These are phyloP conservation scores for Metallyticus violacea DNA, from an alignment of 2,888 invertebrate species.

Conservation along the genomic window DNA sequence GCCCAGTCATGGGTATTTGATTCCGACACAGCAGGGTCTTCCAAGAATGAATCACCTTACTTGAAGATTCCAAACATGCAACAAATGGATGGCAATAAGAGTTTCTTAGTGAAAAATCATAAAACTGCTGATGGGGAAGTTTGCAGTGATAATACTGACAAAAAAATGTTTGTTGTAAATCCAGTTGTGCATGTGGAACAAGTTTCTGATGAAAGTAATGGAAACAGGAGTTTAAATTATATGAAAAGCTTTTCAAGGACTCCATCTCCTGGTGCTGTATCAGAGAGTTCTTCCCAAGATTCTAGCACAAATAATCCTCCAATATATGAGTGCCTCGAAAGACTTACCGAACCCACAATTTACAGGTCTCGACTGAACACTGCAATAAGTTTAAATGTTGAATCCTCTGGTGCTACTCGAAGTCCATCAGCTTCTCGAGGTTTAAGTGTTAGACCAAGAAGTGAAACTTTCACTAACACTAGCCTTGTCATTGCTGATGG, in stretches of 20 bases:
- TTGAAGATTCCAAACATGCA: constrained; percentile 29
- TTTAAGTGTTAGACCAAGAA: constrained; percentile 41
- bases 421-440: constrained; percentile 34
- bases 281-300: constrained; percentile 45
- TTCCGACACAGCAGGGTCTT: constrained; percentile 37
- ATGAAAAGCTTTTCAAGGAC: constrained; percentile 54
- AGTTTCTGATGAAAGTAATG: constrained; percentile 48
- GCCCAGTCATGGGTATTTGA: constrained; percentile 55
- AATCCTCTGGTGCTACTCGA: constrained; percentile 25
- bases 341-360: constrained; percentile 48
- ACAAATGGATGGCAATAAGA: constrained; percentile 22
- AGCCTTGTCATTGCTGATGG: constrained; percentile 1
- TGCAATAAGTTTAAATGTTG: constrained; percentile 42
- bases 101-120: constrained; percentile 8
- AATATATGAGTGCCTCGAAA: constrained; percentile 50
- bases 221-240: constrained; percentile 49
- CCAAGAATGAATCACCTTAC: constrained; percentile 38
- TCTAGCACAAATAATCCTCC: constrained; percentile 44
- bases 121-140: constrained; percentile 34
- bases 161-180: constrained; percentile 43
- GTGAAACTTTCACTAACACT: constrained; percentile 38
- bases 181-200: constrained; percentile 50
- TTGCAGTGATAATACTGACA: constrained; percentile 1
- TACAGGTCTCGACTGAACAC: constrained; percentile 48
- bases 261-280: constrained; percentile 47